A percentile compares a stretch with the other conserved stretches of the same genome.
These are phyloP conservation scores for Leptinotarsa rubiginosa DNA, from an alignment of 2,888 invertebrate species.

Conservation along the genomic window DNA sequence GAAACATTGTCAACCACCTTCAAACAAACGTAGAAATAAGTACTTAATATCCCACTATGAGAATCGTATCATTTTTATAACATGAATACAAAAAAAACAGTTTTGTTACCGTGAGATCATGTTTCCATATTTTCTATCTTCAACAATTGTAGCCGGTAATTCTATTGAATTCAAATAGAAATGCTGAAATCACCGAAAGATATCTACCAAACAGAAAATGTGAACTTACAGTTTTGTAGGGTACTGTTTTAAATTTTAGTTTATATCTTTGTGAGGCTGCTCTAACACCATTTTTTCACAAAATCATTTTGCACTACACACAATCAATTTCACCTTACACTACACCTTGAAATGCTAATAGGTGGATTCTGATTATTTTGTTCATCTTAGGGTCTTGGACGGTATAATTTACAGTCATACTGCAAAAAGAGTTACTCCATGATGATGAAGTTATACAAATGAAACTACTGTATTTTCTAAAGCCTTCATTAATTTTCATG, in stretches of 20 bases:
- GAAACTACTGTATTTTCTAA: too few relatives aligned
- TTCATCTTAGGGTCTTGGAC: too few relatives aligned
- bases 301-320: constrained; percentile 2
- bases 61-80: too few relatives aligned
- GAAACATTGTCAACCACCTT: too few relatives aligned
- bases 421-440: too few relatives aligned
- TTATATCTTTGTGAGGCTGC: constrained; percentile 24
- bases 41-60: too few relatives aligned
- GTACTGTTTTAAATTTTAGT: constrained; percentile 13
- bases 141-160: neutral
- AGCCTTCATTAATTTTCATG: too few relatives aligned
- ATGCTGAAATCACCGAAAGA: constrained; percentile 11
- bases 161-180: neutral
- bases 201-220: constrained; percentile 14
- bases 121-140: neutral
- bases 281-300: constrained; percentile 29
- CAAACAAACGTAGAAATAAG: too few relatives aligned
- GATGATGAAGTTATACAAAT: too few relatives aligned
- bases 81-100: too few relatives aligned
- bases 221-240: constrained; percentile 20
- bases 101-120: neutral
- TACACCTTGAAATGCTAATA: neutral
- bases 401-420: too few relatives aligned
- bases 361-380: too few relatives aligned
- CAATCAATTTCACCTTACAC: neutral